These are phyloP conservation scores for Drosophila mimica DNA, from an alignment of 2,888 invertebrate species.

Conservation along the genomic window DNA sequence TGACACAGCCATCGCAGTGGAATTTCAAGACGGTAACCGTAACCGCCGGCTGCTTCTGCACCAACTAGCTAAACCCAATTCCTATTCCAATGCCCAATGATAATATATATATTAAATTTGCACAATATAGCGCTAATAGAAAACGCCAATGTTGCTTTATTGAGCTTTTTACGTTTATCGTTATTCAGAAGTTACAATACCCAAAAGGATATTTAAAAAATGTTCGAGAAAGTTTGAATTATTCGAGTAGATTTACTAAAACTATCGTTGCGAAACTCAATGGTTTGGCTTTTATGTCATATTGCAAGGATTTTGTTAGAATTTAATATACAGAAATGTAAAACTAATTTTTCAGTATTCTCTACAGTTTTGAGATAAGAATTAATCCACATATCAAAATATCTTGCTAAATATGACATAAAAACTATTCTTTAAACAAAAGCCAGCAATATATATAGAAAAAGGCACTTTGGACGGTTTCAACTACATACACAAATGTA, in stretches of 20 bases:
- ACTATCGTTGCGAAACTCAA: slow-evolving; percentile 9
- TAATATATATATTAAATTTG: slow-evolving; percentile 24
- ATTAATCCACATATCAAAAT: not conserved
- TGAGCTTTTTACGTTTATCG: slow-evolving; percentile 22
- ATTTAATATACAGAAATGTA: not conserved
- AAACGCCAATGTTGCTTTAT: slow-evolving; percentile 54
- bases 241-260: slow-evolving; percentile 42
- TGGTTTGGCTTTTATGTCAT: not conserved
- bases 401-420: not conserved
- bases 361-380: not conserved
- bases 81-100: slow-evolving; percentile 6
- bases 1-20: slow-evolving; percentile 64
- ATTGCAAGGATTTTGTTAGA: not conserved
- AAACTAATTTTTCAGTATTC: not conserved
- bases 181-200: not conserved
- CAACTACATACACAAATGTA: slow-evolving; percentile 21
- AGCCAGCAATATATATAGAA: slow-evolving; percentile 2
- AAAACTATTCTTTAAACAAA: slow-evolving; percentile 2
- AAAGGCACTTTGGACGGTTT: slow-evolving; percentile 51
- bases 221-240: slow-evolving; percentile 5
- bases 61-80: slow-evolving; percentile 45
- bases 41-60: slow-evolving; percentile 84
- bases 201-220: slow-evolving; percentile 26
- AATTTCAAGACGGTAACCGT: slow-evolving; percentile 83
- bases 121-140: slow-evolving; percentile 45